Base-by-base conservation (phyloP, 2,797 vertebrate genomes). In the Allobates femoralis region DNA sequence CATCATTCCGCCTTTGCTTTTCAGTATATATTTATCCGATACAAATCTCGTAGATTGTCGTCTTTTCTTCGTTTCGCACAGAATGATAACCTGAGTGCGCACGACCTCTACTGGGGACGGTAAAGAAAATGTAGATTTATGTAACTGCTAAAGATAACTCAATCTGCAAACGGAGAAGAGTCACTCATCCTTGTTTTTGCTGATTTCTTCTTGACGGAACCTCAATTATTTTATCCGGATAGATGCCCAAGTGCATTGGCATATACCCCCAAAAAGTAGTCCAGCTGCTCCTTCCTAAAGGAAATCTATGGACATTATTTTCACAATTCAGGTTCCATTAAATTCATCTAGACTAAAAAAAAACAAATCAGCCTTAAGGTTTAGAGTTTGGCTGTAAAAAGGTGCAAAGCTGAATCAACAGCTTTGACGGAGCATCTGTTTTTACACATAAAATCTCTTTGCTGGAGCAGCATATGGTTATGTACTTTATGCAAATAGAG, bases 321-420 rank as follows among this genome's bases (percentile, higher is more conserved):
- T 30, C n/a, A 82, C 64, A 79, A 60, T 79, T 73, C 30, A 66
- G 58, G 18, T 23, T 85, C 76, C 50, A 34, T 79, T 73, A 50
- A 26, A 77, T 50, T 67, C 51, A 85, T 62, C 11, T 23, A n/a
- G 34, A 71, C 1, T 2, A 69, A 30, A 79, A 56, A 10, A 69
- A 69, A 73, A 37, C 53, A 64, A 84, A 76, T 69, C 53, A 71
- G 84, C 77, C 75, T 85, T 85, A 85, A 85, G 84, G 76, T 80
- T 85, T 85, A 79, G 56, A 81, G 79, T 28, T 86, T 81, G 78
- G 78, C 85, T 53, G 55, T 74, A 86, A 81, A 81, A 86, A 86
- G 34, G 78, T 74, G 53, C 85, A 53, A 51, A 73, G 79, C 85
- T 82, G 85, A 86, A 77, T 86, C 85, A 55, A 86, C 79, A 86